A percentile compares a stretch with the other conserved stretches of the same genome.
phyloP scores from a whole-genome alignment of 1,140 invertebrate genomes.

The Adelges cooleyi region DNA sequence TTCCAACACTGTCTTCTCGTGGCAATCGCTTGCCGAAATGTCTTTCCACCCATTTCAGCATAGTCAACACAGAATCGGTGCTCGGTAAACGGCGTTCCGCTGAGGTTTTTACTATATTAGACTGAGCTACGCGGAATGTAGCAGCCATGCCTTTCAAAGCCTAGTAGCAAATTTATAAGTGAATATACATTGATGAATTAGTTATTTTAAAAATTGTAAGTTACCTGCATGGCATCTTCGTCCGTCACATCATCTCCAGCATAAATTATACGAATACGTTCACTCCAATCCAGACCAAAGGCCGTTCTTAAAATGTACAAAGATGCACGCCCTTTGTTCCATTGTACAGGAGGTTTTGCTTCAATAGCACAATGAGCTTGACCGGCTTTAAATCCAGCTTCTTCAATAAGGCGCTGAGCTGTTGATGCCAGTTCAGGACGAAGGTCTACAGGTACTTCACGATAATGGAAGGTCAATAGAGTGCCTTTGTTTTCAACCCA shows the following conservation, averaged over 20 bases:
- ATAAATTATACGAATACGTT: constrained; percentile 79
- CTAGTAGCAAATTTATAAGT: constrained; percentile 39
- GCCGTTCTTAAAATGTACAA: constrained; percentile 80
- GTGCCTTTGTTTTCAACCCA: constrained; percentile 89
- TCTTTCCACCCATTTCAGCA: constrained; percentile 79
- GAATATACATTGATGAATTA: not conserved
- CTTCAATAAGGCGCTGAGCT: constrained; percentile 58
- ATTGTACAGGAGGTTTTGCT: constrained; percentile 75
- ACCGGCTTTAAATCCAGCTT: constrained; percentile 62
- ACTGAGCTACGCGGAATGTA: constrained; percentile 75
- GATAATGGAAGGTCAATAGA: constrained; percentile 75
- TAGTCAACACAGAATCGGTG: constrained; percentile 74
- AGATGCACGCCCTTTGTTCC: constrained; percentile 82
- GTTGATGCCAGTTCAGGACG: constrained; percentile 52
- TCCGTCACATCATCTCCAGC: constrained; percentile 81
- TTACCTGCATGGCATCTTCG: constrained; percentile 81
- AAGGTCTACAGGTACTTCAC: constrained; percentile 59
- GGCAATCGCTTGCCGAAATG: constrained; percentile 64
- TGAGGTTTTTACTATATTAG: constrained; percentile 70
- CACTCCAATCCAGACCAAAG: constrained; percentile 82
- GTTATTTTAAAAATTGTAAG: constrained; percentile 32
- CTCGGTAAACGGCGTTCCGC: constrained; percentile 73
- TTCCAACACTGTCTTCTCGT: constrained; percentile 36
- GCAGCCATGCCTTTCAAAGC: constrained; percentile 79
- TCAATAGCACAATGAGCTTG: constrained; percentile 73